Base-by-base conservation (phyloP, 2,797 vertebrate species). In the Trachops cirrhosus region DNA sequence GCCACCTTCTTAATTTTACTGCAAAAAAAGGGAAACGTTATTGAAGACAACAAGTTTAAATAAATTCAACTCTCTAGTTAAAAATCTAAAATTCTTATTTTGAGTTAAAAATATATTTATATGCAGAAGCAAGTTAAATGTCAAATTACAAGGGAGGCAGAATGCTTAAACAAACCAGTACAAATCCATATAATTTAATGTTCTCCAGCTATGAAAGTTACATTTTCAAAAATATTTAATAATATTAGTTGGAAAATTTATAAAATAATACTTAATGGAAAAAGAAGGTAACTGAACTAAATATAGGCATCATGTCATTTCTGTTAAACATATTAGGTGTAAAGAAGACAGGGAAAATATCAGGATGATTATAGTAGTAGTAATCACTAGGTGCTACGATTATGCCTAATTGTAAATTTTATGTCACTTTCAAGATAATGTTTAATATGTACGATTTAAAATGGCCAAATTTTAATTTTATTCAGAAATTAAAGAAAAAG, bases 51-150 rank as follows among this genome's bases (percentile, higher is more conserved):
- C 39, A 77, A 39, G 78, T 74, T 18, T 70, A 18, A 89, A 59
- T 50, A 24, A 62, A 54, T 89, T 93, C 88, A 89, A 67, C 9
- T 32, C 16, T 75, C 8, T 1, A 79, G 21, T 59, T 86, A 62
- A 88, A 95, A 88, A 77, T 21, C 10, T 71, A 48, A 80, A 92
- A 87, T 90, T 85, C 24, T 59, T 83, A 82, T 62, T 94, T 90
- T 52, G 9, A 80, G 3, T 87, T 75, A 88, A 89, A 95, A 95
- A 78, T 86, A 44, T 84, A 52, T 75, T 78, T 80, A 54, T 62
- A 73, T 71, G 10, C 57, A 44, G 79, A 73, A 86, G 7, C n/a
- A 92, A 90, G 14, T 37, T 82, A 77, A 89, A 21, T 77, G 24
- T 18, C 57, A 75, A 88, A 37, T 41, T 86, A 37, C 12, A 68